Conservation (phyloP, 2,888 invertebrate genomes). For the Erebia ligea region DNA sequence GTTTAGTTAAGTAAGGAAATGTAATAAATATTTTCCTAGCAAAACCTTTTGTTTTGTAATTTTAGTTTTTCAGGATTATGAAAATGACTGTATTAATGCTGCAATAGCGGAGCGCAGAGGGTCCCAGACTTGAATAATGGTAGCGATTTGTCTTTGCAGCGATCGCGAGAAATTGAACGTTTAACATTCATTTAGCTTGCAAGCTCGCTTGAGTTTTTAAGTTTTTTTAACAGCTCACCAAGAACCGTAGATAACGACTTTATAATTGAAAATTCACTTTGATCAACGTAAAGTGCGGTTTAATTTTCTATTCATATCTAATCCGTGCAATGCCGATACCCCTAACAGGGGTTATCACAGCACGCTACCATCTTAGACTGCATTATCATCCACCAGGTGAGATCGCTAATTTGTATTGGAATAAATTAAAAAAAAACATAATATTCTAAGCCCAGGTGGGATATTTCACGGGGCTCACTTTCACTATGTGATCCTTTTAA, state of each 20-base stretch:
- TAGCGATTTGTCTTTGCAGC: slow-evolving; percentile 60
- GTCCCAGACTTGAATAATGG: slow-evolving; percentile 65
- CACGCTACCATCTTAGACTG: no score
- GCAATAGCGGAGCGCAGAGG: slow-evolving; percentile 40
- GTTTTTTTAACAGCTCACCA: slow-evolving; percentile 15
- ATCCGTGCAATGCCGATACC: no score
- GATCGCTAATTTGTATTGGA: no score
- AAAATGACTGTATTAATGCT: slow-evolving; percentile 12
- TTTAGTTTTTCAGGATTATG: slow-evolving; percentile 23
- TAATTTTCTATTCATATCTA: no score
- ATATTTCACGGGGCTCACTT: no score
- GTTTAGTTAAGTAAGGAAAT: background rate
- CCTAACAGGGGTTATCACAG: no score
- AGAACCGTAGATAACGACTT: slow-evolving; percentile 14
- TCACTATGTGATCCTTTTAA: no score
- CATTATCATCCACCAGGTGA: no score
- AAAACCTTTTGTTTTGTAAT: slow-evolving; percentile 18
- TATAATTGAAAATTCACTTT: slow-evolving; percentile 17
- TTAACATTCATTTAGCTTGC: slow-evolving; percentile 52
- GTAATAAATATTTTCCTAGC: background rate
- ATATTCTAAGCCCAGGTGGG: no score
- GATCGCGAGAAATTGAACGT: slow-evolving; percentile 63
- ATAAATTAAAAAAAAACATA: no score
- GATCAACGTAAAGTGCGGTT: background rate
- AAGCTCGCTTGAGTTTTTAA: slow-evolving; percentile 25